Evolutionary conservation across 2,888 invertebrate genomes (phyloP).

Genomic region (Leistus spinibarbis): DNA sequence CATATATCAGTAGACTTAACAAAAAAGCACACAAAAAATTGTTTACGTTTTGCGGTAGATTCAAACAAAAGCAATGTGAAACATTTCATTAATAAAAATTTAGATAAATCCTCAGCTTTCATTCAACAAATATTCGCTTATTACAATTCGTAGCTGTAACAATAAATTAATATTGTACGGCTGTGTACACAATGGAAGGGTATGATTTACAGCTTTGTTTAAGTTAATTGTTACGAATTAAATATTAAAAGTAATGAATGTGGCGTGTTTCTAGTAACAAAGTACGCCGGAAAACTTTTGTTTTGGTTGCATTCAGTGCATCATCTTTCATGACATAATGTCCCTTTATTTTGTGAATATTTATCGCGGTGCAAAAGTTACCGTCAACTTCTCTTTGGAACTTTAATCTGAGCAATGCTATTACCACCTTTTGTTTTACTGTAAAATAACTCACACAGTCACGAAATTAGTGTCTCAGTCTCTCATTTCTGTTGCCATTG

Average conservation of each 20-base stretch:
- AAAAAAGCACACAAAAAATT: background rate
- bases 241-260: background rate
- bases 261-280: background rate
- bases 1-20: background rate
- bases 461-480: background rate
- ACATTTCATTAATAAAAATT: background rate
- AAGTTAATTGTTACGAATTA: background rate
- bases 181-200: background rate
- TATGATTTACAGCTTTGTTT: background rate
- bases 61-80: background rate
- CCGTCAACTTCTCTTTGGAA: background rate
- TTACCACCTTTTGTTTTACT: background rate
- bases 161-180: background rate
- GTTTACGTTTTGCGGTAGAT: background rate
- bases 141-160: background rate
- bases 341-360: background rate
- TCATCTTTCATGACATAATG: background rate
- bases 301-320: background rate
- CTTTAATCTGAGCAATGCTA: background rate
- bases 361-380: background rate
- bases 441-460: background rate
- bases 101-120: background rate
- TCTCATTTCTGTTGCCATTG: background rate
- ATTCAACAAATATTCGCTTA: background rate
- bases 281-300: background rate